Base-by-base conservation (phyloP, 2,888 invertebrate species). In the Nymphalis c-album region DNA sequence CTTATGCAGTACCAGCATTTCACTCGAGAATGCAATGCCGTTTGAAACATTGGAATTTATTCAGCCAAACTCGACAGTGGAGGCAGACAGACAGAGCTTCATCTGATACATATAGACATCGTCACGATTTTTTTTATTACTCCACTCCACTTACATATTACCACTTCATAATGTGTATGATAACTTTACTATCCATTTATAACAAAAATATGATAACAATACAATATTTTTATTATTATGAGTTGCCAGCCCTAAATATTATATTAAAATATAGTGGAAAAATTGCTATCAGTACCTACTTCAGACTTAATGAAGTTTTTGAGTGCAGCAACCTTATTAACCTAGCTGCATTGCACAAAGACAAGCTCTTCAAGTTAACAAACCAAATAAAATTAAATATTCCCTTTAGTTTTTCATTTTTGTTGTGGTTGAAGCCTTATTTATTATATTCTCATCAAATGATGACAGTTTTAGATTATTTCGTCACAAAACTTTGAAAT, bases 261-360 rank as follows among this genome's bases (percentile, higher is more conserved):
- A 55, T 31, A 7, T 26, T 22, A 26, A 53, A 26, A 55, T 31
- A 8, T 55, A 31, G 51, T 51, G 22, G 53, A 31, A 55, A 55
- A 40, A 57, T 57, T 18, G 35, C 57, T 31, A 55, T 55, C 57
- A 26, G 57, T 35, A 18, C 13, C 57, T 40, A 55, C 67, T 67
- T 50, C 35, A 63, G 35, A 18, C 47, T 63, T 70, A 70, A 70
- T 67, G 70, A 70, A 60, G 63, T 69, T 61, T 63, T 47, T 64
- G 53, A 55, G 53, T 22, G 17, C 60, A 7, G 63, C 67, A 61
- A 51, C 60, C 58, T 67, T 67, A 63, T 58, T 64, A 51, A 69
- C 46, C 47, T 45, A 60, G 66, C 61, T 53, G n/a, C 46, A 64
- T 20, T 62, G 46, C 45, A 68, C 55, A 60, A 57, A 66, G 55